Evolutionary conservation across 2,797 vertebrate genomes (phyloP), one percentile per base, ranked within the genome.

Genomic region (Chiloscyllium punctatum): DNA sequence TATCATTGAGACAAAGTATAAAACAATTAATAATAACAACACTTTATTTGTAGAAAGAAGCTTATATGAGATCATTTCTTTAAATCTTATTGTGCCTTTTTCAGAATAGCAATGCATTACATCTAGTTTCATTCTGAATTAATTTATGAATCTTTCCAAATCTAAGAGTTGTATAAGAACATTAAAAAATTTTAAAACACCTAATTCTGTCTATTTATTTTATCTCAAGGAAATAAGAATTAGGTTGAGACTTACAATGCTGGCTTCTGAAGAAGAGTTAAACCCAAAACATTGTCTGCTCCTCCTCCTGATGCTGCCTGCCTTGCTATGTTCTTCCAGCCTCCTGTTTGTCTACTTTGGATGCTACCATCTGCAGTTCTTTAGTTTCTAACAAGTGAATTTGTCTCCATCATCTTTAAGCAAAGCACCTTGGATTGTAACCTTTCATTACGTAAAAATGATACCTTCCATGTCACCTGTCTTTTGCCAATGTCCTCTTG

Each of bases 21-120:
- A 92, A 92, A 21, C 21, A 92, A 92, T 69, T 69, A 69, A 92
- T 69, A 92, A 92, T 42, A 42, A 62, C 62, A 92, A 42, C 66
- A 68, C 42, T 91, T n/a, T 66, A 11, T 69, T 92, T 69, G n/a
- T 15, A 68, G 16, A 92, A 69, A 92, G 68, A 68, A 25, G 2
- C 57, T 57, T 37, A n/a, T 62, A 92, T 21, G 4, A 69, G n/a
- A 37, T 68, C 0, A 92, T 92, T 92, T n/a, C 7, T 92, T n/a
- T 42, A 25, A n/a, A 27, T 42, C 5, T 21, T 66, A 92, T 42
- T 68, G 62, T 21, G 69, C 37, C 69, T 8, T 68, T 84, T 13
- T n/a, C n/a, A 33, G 21, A 37, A 69, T 25, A 68, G 68, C 8
- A 7, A 11, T 25, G 9, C n/a, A 69, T 92, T 42, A 21, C 8